Percentiles rank a stretch among this genome's conserved stretches.
Evolutionary conservation across 2,888 invertebrate species (phyloP).

Genomic region (Chymomyza fuscimana): DNA sequence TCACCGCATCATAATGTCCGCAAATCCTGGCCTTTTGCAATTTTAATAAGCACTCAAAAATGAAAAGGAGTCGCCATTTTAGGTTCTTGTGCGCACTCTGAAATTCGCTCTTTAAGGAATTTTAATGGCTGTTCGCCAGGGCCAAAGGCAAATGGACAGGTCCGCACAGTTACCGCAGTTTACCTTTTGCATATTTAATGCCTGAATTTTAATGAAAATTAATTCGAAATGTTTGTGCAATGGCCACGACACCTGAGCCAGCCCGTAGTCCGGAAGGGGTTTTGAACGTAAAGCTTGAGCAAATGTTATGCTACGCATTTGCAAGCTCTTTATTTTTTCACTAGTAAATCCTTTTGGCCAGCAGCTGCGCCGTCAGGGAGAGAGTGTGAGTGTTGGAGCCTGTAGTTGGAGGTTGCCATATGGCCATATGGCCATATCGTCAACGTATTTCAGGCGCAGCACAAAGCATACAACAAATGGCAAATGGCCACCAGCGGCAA

Average conservation of each 20-base stretch:
- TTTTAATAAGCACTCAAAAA: conserved; percentile 76
- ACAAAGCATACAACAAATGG: conserved; percentile 29
- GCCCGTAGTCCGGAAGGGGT: conserved; percentile 9
- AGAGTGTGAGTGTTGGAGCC: background rate
- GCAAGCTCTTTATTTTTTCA: conserved; percentile 53
- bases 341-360: conserved; percentile 50
- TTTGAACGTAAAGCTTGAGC: conserved; percentile 38
- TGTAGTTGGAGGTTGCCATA: background rate
- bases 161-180: conserved; percentile 55
- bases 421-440: background rate
- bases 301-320: conserved; percentile 42
- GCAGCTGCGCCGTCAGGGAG: conserved; percentile 21
- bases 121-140: conserved; percentile 63
- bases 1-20: conserved; percentile 72
- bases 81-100: conserved; percentile 26
- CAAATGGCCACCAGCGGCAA: conserved; percentile 65
- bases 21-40: conserved; percentile 70
- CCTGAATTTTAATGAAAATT: conserved; percentile 78
- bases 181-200: conserved; percentile 74
- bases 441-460: background rate
- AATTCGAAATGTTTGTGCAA: conserved; percentile 85
- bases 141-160: conserved; percentile 3
- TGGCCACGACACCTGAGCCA: background rate
- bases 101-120: conserved; percentile 68
- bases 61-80: conserved; percentile 70